Base-by-base conservation (phyloP, 2,113 vertebrate species). In the Eurypyga helias region DNA sequence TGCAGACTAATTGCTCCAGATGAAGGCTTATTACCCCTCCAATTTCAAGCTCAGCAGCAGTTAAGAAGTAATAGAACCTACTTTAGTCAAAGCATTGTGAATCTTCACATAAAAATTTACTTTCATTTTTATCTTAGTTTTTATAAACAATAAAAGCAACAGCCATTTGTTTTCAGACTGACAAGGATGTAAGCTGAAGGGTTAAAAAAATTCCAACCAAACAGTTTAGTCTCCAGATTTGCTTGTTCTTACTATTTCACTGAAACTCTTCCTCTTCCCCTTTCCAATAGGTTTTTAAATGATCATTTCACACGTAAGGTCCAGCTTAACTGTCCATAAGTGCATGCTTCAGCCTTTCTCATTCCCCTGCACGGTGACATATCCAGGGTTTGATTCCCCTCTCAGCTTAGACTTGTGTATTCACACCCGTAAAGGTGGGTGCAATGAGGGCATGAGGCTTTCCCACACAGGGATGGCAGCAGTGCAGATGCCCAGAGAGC, bases 1-100 rank as follows among this genome's bases (percentile, higher is more conserved):
- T 85, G 69, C 86, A 95, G 76, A 87, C 96, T 96, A 90, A 85
- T 83, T 80, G 83, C 87, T 89, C 72, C 84, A 66, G 91, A 78
- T 36, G 89, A 87, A 83, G 73, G 88, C 61, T 80, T 91, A 93
- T 94, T 82, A 72, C 79, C 67, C 43, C 77, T 76, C 76, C 78
- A 62, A 38, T 71, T 91, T 83, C 84, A 71, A 87, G 65, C 80
- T 66, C 24, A 46, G 89, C 48, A 62, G 95, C 85, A 87, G 75
- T 71, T 66, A 78, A 76, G 72, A 62, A 75, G 90, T 60, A 88
- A 69, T 66, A 89, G 9, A 66, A 97, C 46, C 54, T 43, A 65
- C 78, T 94, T 67, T 28, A 45, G 18, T 55, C 52, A 67, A 4
- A 43, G 45, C 28, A 72, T 23, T 76, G 18, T 51, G 82, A 70